These are phyloP conservation scores for Catonia carolina DNA, from an alignment of 2,888 invertebrate genomes.

Conservation along the genomic window DNA sequence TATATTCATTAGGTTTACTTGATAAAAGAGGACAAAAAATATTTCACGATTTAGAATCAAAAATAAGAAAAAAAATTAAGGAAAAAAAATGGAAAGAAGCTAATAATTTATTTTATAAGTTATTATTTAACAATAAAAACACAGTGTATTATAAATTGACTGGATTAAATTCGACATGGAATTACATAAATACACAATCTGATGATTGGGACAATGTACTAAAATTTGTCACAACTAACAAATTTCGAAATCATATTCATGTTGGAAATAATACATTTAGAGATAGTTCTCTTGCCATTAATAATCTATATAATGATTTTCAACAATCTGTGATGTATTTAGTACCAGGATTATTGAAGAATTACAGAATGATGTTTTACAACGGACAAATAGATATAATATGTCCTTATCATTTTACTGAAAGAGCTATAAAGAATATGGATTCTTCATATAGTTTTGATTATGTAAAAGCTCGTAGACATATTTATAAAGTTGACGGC, in stretches of 20 bases:
- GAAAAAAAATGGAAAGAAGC: slow-evolving; percentile 37
- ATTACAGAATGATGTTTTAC: slow-evolving; percentile 70
- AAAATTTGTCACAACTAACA: slow-evolving; percentile 10
- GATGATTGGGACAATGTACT: slow-evolving; percentile 6
- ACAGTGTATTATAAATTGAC: slow-evolving; percentile 29
- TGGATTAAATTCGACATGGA: slow-evolving; percentile 6
- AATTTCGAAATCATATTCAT: slow-evolving; percentile 29
- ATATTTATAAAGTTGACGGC: slow-evolving; percentile 55
- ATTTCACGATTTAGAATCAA: slow-evolving; percentile 33
- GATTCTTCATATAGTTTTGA: slow-evolving; percentile 48
- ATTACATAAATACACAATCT: slow-evolving; percentile 19
- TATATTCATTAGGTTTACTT: slow-evolving; percentile 49
- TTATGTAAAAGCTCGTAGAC: slow-evolving; percentile 57
- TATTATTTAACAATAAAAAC: slow-evolving; percentile 39
- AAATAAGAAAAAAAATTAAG: slow-evolving; percentile 35
- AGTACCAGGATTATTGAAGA: slow-evolving; percentile 58
- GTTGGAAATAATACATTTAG: slow-evolving; percentile 25
- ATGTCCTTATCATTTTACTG: slow-evolving; percentile 58
- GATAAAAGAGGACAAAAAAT: slow-evolving; percentile 33
- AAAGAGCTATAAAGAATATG: slow-evolving; percentile 44
- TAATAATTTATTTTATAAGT: slow-evolving; percentile 36
- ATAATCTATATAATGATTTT: slow-evolving; percentile 63
- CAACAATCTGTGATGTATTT: slow-evolving; percentile 73
- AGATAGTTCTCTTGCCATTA: slow-evolving; percentile 50
- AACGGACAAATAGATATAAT: slow-evolving; percentile 91